Percentiles rank a stretch among this genome's conserved stretches.
phyloP scores from a whole-genome alignment of 2,888 invertebrate genomes.

The Hesperia comma region DNA sequence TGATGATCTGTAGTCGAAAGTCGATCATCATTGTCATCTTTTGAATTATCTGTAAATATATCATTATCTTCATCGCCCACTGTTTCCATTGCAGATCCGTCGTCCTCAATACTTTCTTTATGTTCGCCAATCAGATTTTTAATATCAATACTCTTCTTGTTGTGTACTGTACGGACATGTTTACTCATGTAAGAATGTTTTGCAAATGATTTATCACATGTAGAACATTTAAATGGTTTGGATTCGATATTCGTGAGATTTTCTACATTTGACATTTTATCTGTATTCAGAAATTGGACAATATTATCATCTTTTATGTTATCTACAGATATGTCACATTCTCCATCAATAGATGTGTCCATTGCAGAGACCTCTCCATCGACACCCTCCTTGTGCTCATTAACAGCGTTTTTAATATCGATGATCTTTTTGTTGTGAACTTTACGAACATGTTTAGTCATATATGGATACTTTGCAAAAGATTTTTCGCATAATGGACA shows the following conservation, averaged over 20 bases:
- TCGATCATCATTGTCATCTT: slow-evolving; percentile 17
- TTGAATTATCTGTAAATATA: slow-evolving; percentile 19
- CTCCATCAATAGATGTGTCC: not conserved
- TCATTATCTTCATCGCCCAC: slow-evolving; percentile 52
- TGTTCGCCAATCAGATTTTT: not conserved
- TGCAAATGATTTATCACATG: slow-evolving; percentile 17
- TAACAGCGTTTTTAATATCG: not conserved
- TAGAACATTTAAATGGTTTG: slow-evolving; percentile 9
- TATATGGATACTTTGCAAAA: slow-evolving; percentile 7
- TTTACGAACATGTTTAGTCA: slow-evolving; percentile 11
- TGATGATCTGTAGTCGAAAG: slow-evolving; percentile 22
- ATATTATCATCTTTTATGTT: slow-evolving; percentile 3
- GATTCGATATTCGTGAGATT: not conserved
- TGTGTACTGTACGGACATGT: slow-evolving; percentile 23
- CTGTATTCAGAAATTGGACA: not conserved
- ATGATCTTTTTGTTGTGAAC: slow-evolving; percentile 1
- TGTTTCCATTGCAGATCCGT: slow-evolving; percentile 37
- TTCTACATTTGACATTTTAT: slow-evolving; percentile 1
- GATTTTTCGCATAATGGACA: slow-evolving; percentile 9
- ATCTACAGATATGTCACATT: slow-evolving; percentile 6
- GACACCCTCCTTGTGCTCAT: not conserved
- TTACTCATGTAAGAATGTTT: slow-evolving; percentile 17
- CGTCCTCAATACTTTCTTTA: not conserved
- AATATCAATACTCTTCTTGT: slow-evolving; percentile 9
- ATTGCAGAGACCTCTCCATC: not conserved